A percentile compares a stretch with the other conserved stretches of the same genome.
Evolutionary conservation across 2,797 vertebrate genomes (phyloP).

Genomic region (Sylvia borin): DNA sequence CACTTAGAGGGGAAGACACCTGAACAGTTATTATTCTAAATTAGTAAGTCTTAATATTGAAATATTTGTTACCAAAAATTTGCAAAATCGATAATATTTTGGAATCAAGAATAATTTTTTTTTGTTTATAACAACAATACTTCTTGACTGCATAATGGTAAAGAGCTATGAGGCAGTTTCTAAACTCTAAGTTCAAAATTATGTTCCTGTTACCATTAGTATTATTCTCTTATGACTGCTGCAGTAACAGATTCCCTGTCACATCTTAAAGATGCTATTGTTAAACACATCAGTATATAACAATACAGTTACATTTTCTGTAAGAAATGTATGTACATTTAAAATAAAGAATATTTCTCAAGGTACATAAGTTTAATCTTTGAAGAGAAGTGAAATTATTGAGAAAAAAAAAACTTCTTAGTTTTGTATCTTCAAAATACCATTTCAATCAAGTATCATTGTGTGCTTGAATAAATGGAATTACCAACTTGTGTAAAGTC

Average conservation of each 20-base stretch:
- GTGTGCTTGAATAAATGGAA: constrained; percentile 52
- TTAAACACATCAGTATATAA: background rate
- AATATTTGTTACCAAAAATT: background rate
- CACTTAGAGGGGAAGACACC: background rate
- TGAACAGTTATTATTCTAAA: background rate
- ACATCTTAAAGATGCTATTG: background rate
- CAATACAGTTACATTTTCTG: background rate
- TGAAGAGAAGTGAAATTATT: background rate
- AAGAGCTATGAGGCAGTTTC: background rate
- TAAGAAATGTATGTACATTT: background rate
- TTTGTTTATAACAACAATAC: background rate
- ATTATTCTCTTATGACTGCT: background rate
- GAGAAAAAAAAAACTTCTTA: background rate
- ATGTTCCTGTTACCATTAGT: background rate
- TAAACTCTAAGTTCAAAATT: background rate
- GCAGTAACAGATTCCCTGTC: background rate
- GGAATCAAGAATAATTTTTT: background rate
- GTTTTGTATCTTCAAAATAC: constrained; percentile 35
- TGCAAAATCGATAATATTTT: background rate
- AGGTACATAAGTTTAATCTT: background rate
- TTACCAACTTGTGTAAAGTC: constrained; percentile 47
- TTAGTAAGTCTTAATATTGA: background rate
- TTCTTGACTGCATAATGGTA: background rate
- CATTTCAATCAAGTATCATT: constrained; percentile 55
- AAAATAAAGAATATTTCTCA: constrained; percentile 9